phyloP scores from a whole-genome alignment of 1,140 invertebrate species.

The Philotrypesis tridentata region DNA sequence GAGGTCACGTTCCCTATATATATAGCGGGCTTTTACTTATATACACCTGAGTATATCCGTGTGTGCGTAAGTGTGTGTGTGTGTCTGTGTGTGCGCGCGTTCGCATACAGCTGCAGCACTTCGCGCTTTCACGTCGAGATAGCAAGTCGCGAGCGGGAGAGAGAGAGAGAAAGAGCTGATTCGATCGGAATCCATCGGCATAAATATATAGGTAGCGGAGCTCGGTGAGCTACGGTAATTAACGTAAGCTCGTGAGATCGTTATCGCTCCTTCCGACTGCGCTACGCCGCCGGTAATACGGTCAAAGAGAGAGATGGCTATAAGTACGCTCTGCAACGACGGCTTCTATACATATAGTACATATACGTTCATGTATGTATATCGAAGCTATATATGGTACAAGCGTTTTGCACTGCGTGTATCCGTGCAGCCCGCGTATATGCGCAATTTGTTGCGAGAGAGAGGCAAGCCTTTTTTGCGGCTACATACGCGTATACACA shows the following conservation, averaged over 20 bases:
- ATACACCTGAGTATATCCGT: no score
- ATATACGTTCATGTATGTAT: no score
- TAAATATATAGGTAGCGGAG: constrained; percentile 24
- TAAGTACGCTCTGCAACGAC: background rate
- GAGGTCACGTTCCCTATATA: constrained; percentile 6
- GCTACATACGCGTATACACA: no score
- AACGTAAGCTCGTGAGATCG: constrained; percentile 33
- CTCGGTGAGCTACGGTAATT: constrained; percentile 23
- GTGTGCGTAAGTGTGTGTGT: no score
- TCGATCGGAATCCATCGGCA: constrained; percentile 38
- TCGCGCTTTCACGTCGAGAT: constrained; percentile 7
- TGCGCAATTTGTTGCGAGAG: background rate
- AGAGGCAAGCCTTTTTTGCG: background rate
- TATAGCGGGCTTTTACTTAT: no score
- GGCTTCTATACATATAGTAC: background rate
- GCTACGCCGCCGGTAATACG: background rate
- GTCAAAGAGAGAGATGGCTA: constrained; percentile 8
- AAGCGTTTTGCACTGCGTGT: no score
- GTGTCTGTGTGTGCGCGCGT: background rate
- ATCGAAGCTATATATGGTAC: no score
- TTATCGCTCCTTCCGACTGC: constrained; percentile 27
- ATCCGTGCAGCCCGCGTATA: no score
- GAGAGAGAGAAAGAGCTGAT: constrained; percentile 30
- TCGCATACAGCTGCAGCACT: background rate
- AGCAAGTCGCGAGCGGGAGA: constrained; percentile 2